Evolutionary conservation across 2,888 invertebrate genomes (phyloP).

Genomic region (Lochmaea capreae): DNA sequence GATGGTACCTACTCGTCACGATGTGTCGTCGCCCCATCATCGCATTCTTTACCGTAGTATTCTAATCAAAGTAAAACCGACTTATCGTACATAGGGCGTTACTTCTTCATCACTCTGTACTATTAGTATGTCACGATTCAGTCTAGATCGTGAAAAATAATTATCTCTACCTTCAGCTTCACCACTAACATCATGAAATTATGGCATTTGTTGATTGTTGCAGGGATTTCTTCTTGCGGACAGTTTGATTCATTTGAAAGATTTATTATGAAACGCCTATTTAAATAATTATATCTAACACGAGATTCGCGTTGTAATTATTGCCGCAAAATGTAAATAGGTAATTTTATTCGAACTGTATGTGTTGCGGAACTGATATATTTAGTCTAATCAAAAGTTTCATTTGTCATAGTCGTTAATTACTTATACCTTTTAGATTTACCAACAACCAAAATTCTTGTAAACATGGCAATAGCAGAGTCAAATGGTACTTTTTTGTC

Average conservation of each 20-base stretch:
- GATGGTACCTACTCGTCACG: slow-evolving; percentile 6
- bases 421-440: too few relatives aligned
- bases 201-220: slow-evolving; percentile 9
- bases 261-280: background rate
- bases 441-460: too few relatives aligned
- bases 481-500: too few relatives aligned
- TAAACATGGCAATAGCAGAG: too few relatives aligned
- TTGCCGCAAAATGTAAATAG: background rate
- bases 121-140: slow-evolving; percentile 37
- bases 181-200: slow-evolving; percentile 13
- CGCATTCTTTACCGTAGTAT: slow-evolving; percentile 29
- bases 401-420: too few relatives aligned
- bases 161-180: slow-evolving; percentile 33
- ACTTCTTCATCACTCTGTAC: slow-evolving; percentile 30
- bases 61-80: slow-evolving; percentile 32
- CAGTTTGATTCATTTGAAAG: background rate
- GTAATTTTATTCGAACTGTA: background rate
- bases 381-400: too few relatives aligned
- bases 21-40: background rate
- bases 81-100: slow-evolving; percentile 35
- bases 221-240: background rate
- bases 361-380: too few relatives aligned
- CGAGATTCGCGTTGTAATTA: background rate
- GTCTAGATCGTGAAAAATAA: slow-evolving; percentile 38
- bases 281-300: background rate